A percentile compares a stretch with the other conserved stretches of the same genome.
Evolutionary conservation across 2,888 invertebrate species (phyloP).

Genomic region (Lycaena phlaeas): DNA sequence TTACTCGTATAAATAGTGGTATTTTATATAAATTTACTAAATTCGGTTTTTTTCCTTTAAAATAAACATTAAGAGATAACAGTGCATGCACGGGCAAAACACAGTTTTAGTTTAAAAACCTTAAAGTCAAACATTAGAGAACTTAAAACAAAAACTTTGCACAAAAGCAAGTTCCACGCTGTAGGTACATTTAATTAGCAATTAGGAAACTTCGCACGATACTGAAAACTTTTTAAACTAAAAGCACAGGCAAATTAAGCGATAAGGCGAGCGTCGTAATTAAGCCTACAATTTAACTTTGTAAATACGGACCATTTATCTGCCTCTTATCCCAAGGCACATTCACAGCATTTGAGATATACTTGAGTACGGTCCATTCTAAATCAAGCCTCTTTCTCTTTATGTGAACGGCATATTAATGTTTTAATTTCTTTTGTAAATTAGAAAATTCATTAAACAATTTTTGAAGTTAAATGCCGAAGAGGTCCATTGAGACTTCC

Average conservation of each 20-base stretch:
- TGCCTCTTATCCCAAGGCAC: background rate
- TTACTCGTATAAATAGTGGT: no score
- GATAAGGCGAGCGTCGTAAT: constrained; percentile 3
- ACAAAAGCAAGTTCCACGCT: background rate
- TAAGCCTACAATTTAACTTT: constrained; percentile 7
- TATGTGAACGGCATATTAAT: constrained; percentile 1
- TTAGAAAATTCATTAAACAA: background rate
- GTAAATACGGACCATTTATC: constrained; percentile 6
- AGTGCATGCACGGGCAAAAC: no score
- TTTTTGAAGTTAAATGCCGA: no score
- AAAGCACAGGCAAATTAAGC: background rate
- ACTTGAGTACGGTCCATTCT: constrained; percentile 2
- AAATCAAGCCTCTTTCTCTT: background rate
- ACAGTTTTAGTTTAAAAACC: no score
- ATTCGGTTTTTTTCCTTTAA: no score
- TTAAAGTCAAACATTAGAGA: background rate
- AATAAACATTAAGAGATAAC: no score
- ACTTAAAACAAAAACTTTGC: background rate
- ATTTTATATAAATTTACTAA: no score
- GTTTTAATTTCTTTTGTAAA: background rate
- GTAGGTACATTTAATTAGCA: constrained; percentile 1
- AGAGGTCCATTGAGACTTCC: no score
- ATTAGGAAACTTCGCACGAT: background rate
- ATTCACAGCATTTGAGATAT: constrained; percentile 6
- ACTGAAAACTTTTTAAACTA: background rate